Evolutionary conservation across 2,888 invertebrate genomes (phyloP), one percentile per base, ranked within the genome.

Genomic region (Acleris cristana): DNA sequence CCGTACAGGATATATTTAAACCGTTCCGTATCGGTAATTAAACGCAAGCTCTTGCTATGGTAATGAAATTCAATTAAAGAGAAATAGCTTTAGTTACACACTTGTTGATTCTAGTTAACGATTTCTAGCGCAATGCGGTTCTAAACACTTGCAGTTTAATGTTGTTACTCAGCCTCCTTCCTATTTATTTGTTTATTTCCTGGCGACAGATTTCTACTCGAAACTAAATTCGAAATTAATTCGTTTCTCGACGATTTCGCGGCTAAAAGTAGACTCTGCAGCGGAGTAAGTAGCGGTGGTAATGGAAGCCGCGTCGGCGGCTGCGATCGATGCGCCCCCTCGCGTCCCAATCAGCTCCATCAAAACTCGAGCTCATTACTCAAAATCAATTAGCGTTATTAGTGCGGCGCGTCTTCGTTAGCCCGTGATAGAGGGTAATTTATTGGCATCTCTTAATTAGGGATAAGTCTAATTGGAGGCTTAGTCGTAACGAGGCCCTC

Each of bases 391-490:
- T 92, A 92, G 86, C 89, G 91, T 92, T 92, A 92, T 92, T 92
- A 92, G 92, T 90, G 88, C 86, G 90, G 88, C 88, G 88, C 92
- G 92, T 92, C 93, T 92, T 93, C 92, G 92, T 92, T 92, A 92
- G 90, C 82, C 91, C 89, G 89, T 93, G 93, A 93, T 93, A 92
- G 93, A 92, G 93, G 92, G 93, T 93, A 93, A 93, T 93, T 93
- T 93, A 93, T 93, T 92, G 93, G 93, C 93, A 93, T 93, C 93
- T 93, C 93, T 93, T 93, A 93, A 93, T 93, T 93, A 93, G 93
- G 93, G 93, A 93, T 93, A 93, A 93, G 93, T 93, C 93, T 93
- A 93, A 93, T 93, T 93, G 93, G 93, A 89, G 92, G 93, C 93
- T 93, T 93, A 93, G 92, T 89, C 87, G 92, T 93, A 93, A 93